Conservation (phyloP, 2,888 invertebrate genomes). For the Scaptomyza caliginosa region DNA sequence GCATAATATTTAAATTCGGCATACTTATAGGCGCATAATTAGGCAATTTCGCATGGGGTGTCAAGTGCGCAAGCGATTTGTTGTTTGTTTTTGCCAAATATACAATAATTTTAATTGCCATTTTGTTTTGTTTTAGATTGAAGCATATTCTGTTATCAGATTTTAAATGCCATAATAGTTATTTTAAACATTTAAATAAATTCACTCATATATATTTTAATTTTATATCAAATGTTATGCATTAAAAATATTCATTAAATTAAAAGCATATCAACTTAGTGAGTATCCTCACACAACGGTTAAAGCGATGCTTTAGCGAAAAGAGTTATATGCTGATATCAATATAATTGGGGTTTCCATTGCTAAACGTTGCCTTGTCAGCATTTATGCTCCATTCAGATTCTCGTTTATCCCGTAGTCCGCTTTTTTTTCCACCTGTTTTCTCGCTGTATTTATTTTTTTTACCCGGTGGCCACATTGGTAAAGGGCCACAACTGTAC, state of each 20-base stretch:
- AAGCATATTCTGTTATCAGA: background rate
- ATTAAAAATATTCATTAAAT: too few relatives aligned
- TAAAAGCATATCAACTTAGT: too few relatives aligned
- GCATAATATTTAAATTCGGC: constrained; percentile 70
- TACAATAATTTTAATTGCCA: constrained; percentile 26
- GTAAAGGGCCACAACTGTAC: constrained; percentile 40
- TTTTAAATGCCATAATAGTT: background rate
- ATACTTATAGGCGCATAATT: constrained; percentile 69
- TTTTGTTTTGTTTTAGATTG: constrained; percentile 3
- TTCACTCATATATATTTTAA: too few relatives aligned
- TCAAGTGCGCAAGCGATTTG: constrained; percentile 21
- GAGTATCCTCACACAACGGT: background rate
- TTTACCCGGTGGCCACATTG: constrained; percentile 37
- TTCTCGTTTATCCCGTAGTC: constrained; percentile 13
- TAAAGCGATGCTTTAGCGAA: constrained; percentile 2
- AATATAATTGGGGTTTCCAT: constrained; percentile 2
- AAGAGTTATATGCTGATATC: constrained; percentile 1
- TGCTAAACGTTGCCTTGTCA: constrained; percentile 30
- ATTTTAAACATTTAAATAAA: too few relatives aligned
- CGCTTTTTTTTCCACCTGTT: constrained; percentile 14
- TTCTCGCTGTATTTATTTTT: constrained; percentile 11
- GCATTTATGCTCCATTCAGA: constrained; percentile 22
- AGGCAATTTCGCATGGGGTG: constrained; percentile 41
- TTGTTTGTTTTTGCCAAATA: constrained; percentile 13
- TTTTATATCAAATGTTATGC: too few relatives aligned